These are phyloP conservation scores for Eulemur rubriventer DNA, from an alignment of 2,797 vertebrate genomes.

Conservation along the genomic window DNA sequence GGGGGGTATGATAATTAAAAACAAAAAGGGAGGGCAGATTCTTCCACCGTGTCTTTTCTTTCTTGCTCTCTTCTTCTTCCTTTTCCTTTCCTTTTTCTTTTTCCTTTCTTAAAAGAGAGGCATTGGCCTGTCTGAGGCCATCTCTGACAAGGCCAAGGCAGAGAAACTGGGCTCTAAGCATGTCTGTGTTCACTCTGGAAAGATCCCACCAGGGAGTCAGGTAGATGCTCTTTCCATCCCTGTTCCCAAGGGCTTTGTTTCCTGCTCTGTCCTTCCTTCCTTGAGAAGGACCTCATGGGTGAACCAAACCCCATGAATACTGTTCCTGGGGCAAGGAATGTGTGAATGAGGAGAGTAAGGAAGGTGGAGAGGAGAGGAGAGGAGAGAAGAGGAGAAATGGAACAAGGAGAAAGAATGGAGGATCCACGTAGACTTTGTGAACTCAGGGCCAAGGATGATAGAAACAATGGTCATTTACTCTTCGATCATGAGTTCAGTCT, in stretches of 20 bases:
- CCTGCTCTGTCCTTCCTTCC: background rate
- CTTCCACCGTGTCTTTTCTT: background rate
- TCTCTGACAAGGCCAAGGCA: background rate
- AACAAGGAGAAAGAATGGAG: background rate
- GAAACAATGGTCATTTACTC: background rate
- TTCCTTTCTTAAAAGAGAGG: background rate
- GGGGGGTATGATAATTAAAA: constrained; percentile 11
- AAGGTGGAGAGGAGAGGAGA: background rate
- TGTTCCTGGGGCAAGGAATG: background rate
- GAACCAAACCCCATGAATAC: background rate
- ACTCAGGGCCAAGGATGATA: background rate
- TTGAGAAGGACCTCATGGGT: background rate
- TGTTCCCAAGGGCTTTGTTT: background rate
- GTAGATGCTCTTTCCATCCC: background rate
- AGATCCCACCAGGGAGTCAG: background rate
- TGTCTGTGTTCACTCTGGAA: background rate
- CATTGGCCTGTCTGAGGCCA: background rate
- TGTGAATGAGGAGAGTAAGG: background rate
- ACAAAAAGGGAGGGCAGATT: background rate
- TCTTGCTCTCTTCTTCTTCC: background rate
- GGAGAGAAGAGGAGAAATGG: background rate
- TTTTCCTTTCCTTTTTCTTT: background rate
- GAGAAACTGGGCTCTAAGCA: background rate
- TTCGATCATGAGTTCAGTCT: background rate
- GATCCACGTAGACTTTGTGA: background rate